Percentiles rank a stretch among this genome's conserved stretches.
Evolutionary conservation across 2,888 invertebrate genomes (phyloP).

Genomic region (Drosophila subsilvestris): DNA sequence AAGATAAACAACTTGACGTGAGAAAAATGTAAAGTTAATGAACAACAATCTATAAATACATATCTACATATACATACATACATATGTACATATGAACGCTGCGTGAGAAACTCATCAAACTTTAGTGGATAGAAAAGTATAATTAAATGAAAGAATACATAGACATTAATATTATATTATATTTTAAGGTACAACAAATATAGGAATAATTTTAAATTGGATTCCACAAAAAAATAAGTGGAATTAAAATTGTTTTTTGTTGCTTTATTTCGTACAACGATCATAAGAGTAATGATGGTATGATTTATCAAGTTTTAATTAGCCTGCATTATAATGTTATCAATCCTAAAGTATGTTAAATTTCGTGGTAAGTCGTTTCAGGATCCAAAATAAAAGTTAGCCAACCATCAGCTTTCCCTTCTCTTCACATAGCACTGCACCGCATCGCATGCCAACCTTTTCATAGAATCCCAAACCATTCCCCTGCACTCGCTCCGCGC

Average conservation of each 20-base stretch:
- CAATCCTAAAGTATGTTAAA: neutral
- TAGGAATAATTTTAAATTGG: too few species aligned
- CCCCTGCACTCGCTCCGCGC: neutral
- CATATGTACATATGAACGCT: too few species aligned
- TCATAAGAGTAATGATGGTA: neutral
- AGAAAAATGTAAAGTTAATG: neutral
- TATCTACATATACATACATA: too few species aligned
- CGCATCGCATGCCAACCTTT: neutral
- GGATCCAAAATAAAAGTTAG: neutral
- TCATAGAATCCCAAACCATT: neutral
- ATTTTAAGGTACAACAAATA: too few species aligned
- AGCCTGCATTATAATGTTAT: neutral
- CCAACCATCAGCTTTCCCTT: too few species aligned
- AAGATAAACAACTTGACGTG: neutral
- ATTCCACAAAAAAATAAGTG: too few species aligned
- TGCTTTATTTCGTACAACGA: too few species aligned
- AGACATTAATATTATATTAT: too few species aligned
- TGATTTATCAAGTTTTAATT: neutral
- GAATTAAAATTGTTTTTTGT: too few species aligned
- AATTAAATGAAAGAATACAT: too few species aligned
- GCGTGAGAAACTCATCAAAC: too few species aligned
- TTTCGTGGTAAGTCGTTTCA: neutral
- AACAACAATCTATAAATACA: neutral
- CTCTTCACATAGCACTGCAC: neutral
- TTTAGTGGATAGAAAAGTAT: too few species aligned